Conservation (phyloP, 2,888 invertebrate genomes). For the Syrphus vitripennis region DNA sequence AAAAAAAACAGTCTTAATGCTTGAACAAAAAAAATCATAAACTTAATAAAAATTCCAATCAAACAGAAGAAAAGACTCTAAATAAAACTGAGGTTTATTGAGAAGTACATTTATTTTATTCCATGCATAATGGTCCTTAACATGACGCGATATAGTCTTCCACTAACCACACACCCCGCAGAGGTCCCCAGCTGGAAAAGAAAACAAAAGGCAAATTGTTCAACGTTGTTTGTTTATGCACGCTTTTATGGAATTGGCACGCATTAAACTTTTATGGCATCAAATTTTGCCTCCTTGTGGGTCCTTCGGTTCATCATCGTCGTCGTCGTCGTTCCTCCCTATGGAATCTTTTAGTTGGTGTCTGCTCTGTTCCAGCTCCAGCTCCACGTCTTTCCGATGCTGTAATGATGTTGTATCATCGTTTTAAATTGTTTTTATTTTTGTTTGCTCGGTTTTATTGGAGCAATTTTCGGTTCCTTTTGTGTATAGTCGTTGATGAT, state of each 20-base stretch:
- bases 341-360: neutral
- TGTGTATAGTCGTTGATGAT: neutral
- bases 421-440: slow-evolving; percentile 70
- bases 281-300: neutral
- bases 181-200: neutral
- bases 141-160: neutral
- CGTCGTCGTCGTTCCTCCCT: neutral
- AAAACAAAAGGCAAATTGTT: slow-evolving; percentile 22
- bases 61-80: slow-evolving; percentile 34
- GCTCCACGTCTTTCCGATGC: slow-evolving; percentile 18
- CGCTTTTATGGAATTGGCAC: slow-evolving; percentile 63
- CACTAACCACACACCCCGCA: neutral
- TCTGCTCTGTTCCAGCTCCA: too few relatives aligned
- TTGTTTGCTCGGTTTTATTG: slow-evolving; percentile 66
- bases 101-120: slow-evolving; percentile 41
- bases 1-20: slow-evolving; percentile 15
- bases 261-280: slow-evolving; percentile 64
- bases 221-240: slow-evolving; percentile 61
- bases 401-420: slow-evolving; percentile 71
- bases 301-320: neutral
- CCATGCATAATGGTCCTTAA: slow-evolving; percentile 30
- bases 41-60: slow-evolving; percentile 57
- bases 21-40: slow-evolving; percentile 11
- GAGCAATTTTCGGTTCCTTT: slow-evolving; percentile 63
- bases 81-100: slow-evolving; percentile 46